These are phyloP conservation scores for Ips typographus DNA, from an alignment of 1,140 invertebrate genomes.

Conservation along the genomic window DNA sequence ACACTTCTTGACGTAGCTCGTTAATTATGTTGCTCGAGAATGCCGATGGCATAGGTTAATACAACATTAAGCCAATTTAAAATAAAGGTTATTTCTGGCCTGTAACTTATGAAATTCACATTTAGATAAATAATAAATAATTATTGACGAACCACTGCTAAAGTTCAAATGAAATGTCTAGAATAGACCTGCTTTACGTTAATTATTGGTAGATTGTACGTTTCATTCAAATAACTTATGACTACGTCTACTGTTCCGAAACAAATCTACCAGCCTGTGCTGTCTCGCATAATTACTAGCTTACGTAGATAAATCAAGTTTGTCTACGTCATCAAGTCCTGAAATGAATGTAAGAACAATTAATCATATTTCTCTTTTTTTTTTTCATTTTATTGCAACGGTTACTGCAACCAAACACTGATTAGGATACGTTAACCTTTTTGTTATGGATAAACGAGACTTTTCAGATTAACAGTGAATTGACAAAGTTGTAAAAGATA, in stretches of 20 bases:
- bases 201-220: no score
- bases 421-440: background rate
- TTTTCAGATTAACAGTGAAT: no score
- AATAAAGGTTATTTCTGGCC: no score
- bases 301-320: conserved; percentile 4
- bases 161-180: no score
- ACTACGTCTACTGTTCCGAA: no score
- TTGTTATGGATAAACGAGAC: background rate
- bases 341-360: background rate
- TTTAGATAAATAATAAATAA: no score
- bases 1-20: background rate
- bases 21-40: background rate
- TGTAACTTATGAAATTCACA: no score
- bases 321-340: background rate
- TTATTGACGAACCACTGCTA: no score
- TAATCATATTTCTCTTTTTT: background rate
- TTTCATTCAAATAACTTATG: no score
- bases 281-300: background rate
- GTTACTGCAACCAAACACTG: background rate
- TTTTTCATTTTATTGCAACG: background rate
- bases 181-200: no score
- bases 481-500: no score
- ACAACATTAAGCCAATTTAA: background rate
- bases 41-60: background rate
- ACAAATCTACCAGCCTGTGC: no score